Conservation (phyloP, 2,113 vertebrate genomes). For the Glareola pratincola region DNA sequence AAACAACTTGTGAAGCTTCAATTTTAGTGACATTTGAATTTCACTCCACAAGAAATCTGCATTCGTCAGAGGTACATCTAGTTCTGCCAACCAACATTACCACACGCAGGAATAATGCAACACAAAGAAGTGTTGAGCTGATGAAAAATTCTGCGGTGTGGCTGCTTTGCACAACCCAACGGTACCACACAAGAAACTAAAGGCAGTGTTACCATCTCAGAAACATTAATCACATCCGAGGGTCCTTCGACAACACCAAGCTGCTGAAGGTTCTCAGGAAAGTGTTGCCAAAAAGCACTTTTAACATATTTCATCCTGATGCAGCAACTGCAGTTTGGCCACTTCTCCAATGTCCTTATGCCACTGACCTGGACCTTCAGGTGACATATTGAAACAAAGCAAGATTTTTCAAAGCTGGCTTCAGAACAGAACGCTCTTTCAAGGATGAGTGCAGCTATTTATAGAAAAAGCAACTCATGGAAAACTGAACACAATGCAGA, state of each 20-base stretch:
- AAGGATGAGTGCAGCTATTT: background rate
- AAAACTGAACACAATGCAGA: background rate
- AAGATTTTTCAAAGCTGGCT: background rate
- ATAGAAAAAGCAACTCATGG: background rate
- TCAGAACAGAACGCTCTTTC: background rate
- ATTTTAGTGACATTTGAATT: fast-evolving
- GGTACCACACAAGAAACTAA: background rate
- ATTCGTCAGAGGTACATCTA: background rate
- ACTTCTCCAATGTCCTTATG: fast-evolving
- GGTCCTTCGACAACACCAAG: background rate
- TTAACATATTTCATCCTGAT: background rate
- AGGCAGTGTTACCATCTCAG: background rate
- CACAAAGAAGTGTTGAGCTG: background rate
- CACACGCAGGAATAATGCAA: fast-evolving
- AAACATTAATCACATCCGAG: background rate
- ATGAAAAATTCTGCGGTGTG: fast-evolving
- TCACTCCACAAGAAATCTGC: background rate
- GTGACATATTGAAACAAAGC: background rate
- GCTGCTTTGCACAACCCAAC: fast-evolving
- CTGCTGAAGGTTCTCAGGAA: background rate
- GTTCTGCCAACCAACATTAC: background rate
- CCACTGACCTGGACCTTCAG: background rate
- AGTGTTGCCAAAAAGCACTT: background rate
- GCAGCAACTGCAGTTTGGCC: background rate
- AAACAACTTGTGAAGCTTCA: background rate